phyloP scores from a whole-genome alignment of 2,888 invertebrate species.

The Drosophila cracens region DNA sequence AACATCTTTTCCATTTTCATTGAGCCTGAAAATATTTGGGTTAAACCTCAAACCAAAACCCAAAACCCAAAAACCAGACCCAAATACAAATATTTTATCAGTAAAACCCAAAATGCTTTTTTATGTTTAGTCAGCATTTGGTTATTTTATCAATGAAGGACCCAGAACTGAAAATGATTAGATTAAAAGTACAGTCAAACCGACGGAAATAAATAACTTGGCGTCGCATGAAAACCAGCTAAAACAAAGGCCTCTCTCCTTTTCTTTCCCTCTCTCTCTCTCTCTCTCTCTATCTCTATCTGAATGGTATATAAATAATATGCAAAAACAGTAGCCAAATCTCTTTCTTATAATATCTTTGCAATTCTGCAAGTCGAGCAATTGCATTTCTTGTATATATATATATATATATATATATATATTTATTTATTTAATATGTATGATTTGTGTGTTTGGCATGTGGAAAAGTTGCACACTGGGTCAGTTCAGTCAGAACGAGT shows the following conservation, averaged over 20 bases:
- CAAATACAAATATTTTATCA: slow-evolving; percentile 55
- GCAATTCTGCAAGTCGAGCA: not conserved
- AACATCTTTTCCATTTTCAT: slow-evolving; percentile 4
- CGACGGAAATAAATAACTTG: slow-evolving; percentile 33
- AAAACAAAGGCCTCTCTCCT: not conserved
- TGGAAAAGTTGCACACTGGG: slow-evolving; percentile 49
- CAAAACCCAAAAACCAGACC: not conserved
- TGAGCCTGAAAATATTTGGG: not conserved
- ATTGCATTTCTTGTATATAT: not conserved
- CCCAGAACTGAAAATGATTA: slow-evolving; percentile 49
- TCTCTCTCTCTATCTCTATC: not conserved
- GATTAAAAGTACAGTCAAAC: slow-evolving; percentile 56
- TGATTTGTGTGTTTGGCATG: slow-evolving; percentile 22
- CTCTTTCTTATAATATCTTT: not conserved
- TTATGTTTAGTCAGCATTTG: slow-evolving; percentile 38
- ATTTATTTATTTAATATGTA: not conserved
- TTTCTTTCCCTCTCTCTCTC: not conserved
- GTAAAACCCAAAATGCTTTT: not conserved
- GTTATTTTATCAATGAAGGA: slow-evolving; percentile 63
- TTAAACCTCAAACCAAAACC: slow-evolving; percentile 10
- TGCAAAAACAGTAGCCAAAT: not conserved
- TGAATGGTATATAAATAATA: not conserved
- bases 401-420: not conserved
- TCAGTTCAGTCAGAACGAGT: slow-evolving; percentile 28
- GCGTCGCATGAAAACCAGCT: slow-evolving; percentile 22